Evolutionary conservation across 2,113 vertebrate genomes (phyloP), one percentile per base, ranked within the genome.

Genomic region (Myxocyprinus asiaticus): DNA sequence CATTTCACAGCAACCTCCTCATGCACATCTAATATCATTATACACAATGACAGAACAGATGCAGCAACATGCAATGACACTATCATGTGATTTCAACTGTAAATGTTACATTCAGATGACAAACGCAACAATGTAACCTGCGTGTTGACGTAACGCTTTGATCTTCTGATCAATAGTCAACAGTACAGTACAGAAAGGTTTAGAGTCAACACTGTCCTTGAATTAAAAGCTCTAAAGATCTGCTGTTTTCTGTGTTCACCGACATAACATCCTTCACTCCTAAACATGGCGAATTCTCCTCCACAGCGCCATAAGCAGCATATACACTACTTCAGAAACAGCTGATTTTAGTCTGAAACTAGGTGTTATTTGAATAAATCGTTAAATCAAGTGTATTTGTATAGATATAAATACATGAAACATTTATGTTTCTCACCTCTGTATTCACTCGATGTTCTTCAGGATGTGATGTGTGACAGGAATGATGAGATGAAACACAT

Each of bases 271-370:
- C 15, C n/a, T 48, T 9, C 33, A 53, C 17, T 15, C 53, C 47
- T 22, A 67, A 72, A 82, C 59, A 82, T 67, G 68, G 76, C 75
- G 76, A 78, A 22, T 73, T 33, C 43, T 48, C 17, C 14, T 22
- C 33, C 67, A 44, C 15, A 5, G 42, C 58, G 10, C 4, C 56
- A 42, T 42, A 68, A 14, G 8, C 7, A 33, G 22, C 4, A 4
- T 5, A 45, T 4, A 47, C 70, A 48, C 56, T 44, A 15, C 5
- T 4, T 9, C 9, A 5, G 3, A 43, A 5, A 56, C 9, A 59
- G 6, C 4, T 11, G 4, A 14, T 8, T 2, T 45, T 14, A 2
- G 11, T 56, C 10, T 12, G 6, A 12, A 2, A 14, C 5, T 5
- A 8, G 10, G 15, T 33, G 9, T 71, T 44, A 7, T 7, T 59